phyloP scores from a whole-genome alignment of 1,140 invertebrate species.

The Lepidurus packardi region DNA sequence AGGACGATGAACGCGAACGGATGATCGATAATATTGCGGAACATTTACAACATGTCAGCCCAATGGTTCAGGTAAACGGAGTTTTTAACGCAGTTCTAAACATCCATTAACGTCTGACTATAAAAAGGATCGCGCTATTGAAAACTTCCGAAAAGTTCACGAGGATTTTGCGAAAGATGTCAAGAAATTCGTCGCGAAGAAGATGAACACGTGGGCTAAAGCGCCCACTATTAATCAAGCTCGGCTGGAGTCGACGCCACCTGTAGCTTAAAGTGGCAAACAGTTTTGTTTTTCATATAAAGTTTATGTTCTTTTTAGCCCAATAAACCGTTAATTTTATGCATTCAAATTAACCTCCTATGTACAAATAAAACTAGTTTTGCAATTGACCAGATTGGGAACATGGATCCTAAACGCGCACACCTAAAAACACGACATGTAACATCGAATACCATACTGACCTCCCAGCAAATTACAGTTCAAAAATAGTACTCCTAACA shows the following conservation, averaged over 20 bases:
- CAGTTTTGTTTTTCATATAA: neutral
- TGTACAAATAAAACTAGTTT: neutral
- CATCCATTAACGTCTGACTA: conserved; percentile 12
- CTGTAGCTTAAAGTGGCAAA: neutral
- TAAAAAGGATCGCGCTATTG: neutral
- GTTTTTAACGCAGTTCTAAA: neutral
- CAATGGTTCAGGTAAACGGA: conserved; percentile 29
- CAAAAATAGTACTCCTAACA: neutral
- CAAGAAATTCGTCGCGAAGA: neutral
- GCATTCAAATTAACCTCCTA: neutral
- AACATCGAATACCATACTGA: neutral
- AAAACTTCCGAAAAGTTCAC: conserved; percentile 18
- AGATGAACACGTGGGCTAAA: neutral
- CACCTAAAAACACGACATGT: neutral
- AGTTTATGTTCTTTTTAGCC: neutral
- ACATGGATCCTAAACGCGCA: neutral
- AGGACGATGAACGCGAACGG: conserved; percentile 23
- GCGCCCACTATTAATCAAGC: conserved; percentile 4
- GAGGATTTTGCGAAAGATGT: conserved; percentile 18
- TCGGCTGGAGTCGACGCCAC: neutral
- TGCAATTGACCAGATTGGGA: neutral
- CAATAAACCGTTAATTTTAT: neutral
- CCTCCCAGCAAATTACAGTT: neutral
- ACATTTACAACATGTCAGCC: conserved; percentile 29
- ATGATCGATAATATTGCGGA: conserved; percentile 31